These are phyloP conservation scores for Semotilus atromaculatus DNA, from an alignment of 2,797 vertebrate species.

Conservation along the genomic window DNA sequence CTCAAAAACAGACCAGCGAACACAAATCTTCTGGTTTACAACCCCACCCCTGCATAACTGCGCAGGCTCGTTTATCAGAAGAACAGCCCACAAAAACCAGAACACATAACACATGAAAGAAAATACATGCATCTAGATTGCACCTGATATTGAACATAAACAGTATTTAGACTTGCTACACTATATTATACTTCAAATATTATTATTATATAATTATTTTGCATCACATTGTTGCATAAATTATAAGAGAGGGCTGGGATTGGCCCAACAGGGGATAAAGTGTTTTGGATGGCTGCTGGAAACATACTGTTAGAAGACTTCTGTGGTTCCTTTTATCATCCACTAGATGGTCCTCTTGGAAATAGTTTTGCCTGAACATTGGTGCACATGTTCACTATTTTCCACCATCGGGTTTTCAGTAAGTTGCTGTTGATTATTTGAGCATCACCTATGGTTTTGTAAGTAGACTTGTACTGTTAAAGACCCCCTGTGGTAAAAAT, in stretches of 20 bases:
- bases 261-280: neutral
- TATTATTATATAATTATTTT: neutral
- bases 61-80: no score
- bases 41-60: no score
- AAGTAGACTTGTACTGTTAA: neutral
- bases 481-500: neutral
- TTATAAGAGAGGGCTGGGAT: neutral
- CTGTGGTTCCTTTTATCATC: neutral
- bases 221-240: neutral
- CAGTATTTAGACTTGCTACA: no score
- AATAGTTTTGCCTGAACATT: neutral
- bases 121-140: no score
- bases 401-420: neutral
- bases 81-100: no score
- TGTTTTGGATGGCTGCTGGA: neutral
- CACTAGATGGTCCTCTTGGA: conserved; percentile 18
- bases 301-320: neutral
- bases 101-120: no score
- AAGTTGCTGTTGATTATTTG: neutral
- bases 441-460: neutral
- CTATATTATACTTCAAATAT: neutral
- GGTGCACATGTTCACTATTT: neutral
- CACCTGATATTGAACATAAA: no score
- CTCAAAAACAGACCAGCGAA: no score
- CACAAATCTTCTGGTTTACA: no score